phyloP scores from a whole-genome alignment of 2,797 vertebrate genomes.

The Cyclura pinguis region DNA sequence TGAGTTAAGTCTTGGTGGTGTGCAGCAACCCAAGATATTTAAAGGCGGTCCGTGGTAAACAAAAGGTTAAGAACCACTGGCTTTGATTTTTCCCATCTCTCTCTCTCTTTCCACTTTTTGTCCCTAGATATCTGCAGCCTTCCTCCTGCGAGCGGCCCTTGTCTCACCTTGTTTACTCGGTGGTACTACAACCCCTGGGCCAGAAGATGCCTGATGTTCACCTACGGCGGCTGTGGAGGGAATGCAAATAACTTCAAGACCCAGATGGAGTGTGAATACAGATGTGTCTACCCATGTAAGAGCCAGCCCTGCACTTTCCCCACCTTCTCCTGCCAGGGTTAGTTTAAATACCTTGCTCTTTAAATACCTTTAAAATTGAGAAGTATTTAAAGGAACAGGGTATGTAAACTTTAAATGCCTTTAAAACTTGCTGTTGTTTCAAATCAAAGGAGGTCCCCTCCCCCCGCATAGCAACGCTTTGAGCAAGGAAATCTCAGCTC shows the following conservation, averaged over 20 bases:
- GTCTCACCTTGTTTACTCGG: not conserved
- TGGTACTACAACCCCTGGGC: conserved; percentile 8
- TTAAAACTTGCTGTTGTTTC: not conserved
- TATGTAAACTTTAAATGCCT: not conserved
- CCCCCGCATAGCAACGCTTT: not conserved
- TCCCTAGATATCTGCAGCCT: not conserved
- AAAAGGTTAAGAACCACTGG: too few species aligned
- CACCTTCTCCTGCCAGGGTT: not conserved
- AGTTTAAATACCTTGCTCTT: not conserved
- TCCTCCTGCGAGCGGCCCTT: not conserved
- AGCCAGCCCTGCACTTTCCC: not conserved
- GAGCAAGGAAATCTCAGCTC: not conserved
- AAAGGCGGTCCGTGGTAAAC: too few species aligned
- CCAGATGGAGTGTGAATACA: not conserved
- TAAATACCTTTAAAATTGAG: not conserved
- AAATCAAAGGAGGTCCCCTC: not conserved
- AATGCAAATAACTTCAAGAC: conserved; percentile 27
- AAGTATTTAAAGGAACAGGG: not conserved
- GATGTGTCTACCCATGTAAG: conserved; percentile 23
- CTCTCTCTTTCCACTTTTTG: not conserved
- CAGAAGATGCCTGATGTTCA: not conserved
- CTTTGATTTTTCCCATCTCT: not conserved
- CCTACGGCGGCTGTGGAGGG: conserved; percentile 29
- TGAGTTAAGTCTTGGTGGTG: too few species aligned
- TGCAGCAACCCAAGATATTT: too few species aligned